phyloP scores from a whole-genome alignment of 1,140 invertebrate species.

The Phthorimaea operculella region DNA sequence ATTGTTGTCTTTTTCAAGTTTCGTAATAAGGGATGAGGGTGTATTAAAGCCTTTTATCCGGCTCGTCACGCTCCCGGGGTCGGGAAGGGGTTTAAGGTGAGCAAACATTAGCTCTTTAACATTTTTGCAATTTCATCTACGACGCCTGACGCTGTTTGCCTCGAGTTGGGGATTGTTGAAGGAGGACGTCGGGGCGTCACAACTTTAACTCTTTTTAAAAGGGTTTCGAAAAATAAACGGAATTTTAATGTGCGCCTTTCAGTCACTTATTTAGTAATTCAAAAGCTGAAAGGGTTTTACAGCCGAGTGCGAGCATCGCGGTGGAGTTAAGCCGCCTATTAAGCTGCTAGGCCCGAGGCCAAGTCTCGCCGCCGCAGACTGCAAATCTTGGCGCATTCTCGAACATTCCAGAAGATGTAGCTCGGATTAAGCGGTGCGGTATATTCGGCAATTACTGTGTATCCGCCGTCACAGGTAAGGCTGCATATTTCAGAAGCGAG shows the following conservation, averaged over 20 bases:
- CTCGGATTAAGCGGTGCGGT: constrained; percentile 60
- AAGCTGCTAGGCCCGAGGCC: constrained; percentile 55
- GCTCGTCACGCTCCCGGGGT: constrained; percentile 64
- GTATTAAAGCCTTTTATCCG: constrained; percentile 68
- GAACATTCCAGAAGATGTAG: constrained; percentile 63
- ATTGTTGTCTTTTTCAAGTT: constrained; percentile 69
- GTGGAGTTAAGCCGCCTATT: constrained; percentile 42
- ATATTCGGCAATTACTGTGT: constrained; percentile 61
- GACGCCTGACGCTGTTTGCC: constrained; percentile 56
- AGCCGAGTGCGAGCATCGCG: not conserved
- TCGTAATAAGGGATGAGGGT: constrained; percentile 68
- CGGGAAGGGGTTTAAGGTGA: constrained; percentile 66
- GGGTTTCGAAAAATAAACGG: constrained; percentile 42
- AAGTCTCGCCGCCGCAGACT: constrained; percentile 51
- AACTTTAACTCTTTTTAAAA: constrained; percentile 48
- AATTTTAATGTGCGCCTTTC: constrained; percentile 42
- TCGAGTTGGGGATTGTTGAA: constrained; percentile 35
- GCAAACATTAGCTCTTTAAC: constrained; percentile 68
- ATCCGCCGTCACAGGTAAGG: constrained; percentile 54
- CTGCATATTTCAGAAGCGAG: constrained; percentile 59
- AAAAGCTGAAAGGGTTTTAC: constrained; percentile 10
- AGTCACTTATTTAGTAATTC: constrained; percentile 17
- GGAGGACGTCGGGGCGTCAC: constrained; percentile 36
- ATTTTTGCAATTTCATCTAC: constrained; percentile 66
- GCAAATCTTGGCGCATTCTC: constrained; percentile 64